phyloP scores from a whole-genome alignment of 2,113 vertebrate species.

The Nannospalax galili region DNA sequence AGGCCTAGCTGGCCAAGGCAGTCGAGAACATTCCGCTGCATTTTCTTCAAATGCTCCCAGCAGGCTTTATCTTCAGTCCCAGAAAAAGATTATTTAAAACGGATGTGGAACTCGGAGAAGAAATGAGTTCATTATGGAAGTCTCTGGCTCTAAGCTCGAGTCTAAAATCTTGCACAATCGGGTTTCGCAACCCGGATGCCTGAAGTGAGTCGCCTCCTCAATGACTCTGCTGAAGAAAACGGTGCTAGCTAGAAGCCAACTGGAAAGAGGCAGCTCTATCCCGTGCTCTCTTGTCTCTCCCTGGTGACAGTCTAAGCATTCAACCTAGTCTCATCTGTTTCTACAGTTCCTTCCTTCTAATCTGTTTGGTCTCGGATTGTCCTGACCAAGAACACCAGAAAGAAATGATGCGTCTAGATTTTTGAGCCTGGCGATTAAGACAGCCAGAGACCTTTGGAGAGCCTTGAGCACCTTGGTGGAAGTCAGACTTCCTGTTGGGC shows the following conservation, averaged over 20 bases:
- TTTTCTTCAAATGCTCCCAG: not conserved
- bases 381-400: not conserved
- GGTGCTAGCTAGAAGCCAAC: not conserved
- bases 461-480: not conserved
- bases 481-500: not conserved
- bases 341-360: not conserved
- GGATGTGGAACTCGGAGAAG: not conserved
- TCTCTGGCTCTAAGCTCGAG: constrained; percentile 21
- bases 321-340: not conserved
- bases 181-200: not conserved
- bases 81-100: constrained; percentile 29
- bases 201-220: not conserved
- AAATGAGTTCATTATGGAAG: not conserved
- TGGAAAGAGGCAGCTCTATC: not conserved
- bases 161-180: not conserved
- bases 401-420: not conserved
- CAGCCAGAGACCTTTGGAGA: not conserved
- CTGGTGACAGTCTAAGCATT: not conserved
- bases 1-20: constrained; percentile 6
- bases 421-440: not conserved
- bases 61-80: not conserved
- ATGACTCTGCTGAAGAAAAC: too few species aligned
- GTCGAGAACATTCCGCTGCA: not conserved
- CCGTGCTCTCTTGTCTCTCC: not conserved
- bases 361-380: not conserved